Evolutionary conservation across 2,888 invertebrate genomes (phyloP).

Genomic region (Doris montereyensis): DNA sequence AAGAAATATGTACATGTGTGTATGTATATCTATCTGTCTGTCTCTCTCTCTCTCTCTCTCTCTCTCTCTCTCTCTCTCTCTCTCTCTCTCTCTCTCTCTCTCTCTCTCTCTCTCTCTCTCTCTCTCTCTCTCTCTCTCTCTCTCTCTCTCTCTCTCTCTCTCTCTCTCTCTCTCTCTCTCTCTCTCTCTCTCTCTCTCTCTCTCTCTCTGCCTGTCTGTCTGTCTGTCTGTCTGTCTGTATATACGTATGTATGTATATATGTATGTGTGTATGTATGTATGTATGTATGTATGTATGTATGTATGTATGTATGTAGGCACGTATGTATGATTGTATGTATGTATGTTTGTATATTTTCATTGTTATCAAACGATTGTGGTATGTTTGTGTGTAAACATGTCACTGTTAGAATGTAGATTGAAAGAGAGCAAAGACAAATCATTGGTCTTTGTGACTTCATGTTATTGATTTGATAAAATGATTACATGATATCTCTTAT

Average conservation of each 20-base stretch:
- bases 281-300: conserved; percentile 12
- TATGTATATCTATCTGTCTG: neutral
- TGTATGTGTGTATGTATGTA: neutral
- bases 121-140: neutral
- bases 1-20: neutral
- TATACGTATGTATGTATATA: neutral
- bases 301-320: neutral
- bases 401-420: too few relatives aligned
- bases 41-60: conserved; percentile 27
- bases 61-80: neutral
- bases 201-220: too few relatives aligned
- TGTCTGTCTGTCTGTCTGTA: conserved; percentile 70
- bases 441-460: too few relatives aligned
- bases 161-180: neutral
- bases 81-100: conserved; percentile 20
- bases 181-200: conserved; percentile 66
- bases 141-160: conserved; percentile 11
- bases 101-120: conserved; percentile 27
- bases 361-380: neutral
- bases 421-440: too few relatives aligned
- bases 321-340: neutral
- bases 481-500: too few relatives aligned
- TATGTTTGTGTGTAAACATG: too few relatives aligned
- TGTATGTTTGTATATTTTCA: neutral
- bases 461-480: too few relatives aligned